Base-by-base conservation (phyloP, 1,140 invertebrate species). In the Triops cancriformis region DNA sequence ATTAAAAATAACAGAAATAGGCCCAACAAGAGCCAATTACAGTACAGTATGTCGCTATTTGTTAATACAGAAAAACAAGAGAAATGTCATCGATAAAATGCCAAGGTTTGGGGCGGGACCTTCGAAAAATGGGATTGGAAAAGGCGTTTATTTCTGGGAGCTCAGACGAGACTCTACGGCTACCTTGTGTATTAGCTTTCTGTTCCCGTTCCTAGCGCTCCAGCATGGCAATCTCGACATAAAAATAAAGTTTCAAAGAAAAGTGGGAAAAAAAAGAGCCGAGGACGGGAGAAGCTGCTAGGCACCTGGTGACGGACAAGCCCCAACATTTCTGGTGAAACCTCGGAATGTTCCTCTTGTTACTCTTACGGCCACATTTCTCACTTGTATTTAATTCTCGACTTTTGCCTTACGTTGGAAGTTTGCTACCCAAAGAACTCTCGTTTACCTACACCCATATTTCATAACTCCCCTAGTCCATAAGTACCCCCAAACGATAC, bases 121-220 rank as follows among this genome's bases (percentile, higher is more conserved):
- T 18, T 23, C 23, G 18, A 6, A 23, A 23, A 18, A 64, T 64
- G 51, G 51, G 23, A 64, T 37, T 37, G 31, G 31, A 23, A 64
- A 64, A 64, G 51, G 23, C 51, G 51, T 64, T 64, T 64, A 64
- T 64, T 64, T 64, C 51, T 64, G 51, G 51, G 51, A 64, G 51
- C 51, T 64, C 18, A 64, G 51, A 23, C 23, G 14, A 64, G 51
- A 64, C 51, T 64, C 51, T 64, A 64, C 51, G 51, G 23, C 51
- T 64, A 64, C 51, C 51, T 64, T 64, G 51, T 64, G 7, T 64
- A 64, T 64, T 64, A 64, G 51, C 51, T 64, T 23, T 64, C 43
- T 18, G 6, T 45, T 7, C 51, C 18, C 23, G 51, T 64, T 64
- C 51, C 51, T 64, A 4, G 9, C 14, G 51, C 51, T 64, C 14